phyloP scores from a whole-genome alignment of 2,797 vertebrate species.

The Podarcis lilfordi region DNA sequence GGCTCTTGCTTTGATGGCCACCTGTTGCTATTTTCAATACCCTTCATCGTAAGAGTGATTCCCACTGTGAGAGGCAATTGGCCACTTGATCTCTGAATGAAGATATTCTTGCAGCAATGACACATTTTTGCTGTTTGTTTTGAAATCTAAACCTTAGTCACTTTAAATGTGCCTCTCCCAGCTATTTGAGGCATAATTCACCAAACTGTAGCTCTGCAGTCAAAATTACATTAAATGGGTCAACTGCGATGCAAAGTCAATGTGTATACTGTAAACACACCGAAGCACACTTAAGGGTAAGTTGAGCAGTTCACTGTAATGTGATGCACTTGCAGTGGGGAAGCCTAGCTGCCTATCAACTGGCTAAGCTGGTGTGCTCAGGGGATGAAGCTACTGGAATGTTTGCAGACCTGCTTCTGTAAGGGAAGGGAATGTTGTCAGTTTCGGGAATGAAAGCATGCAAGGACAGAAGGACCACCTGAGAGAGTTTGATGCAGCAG shows the following conservation, averaged over 20 bases:
- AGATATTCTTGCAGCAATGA: not conserved
- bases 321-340: not conserved
- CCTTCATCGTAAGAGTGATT: not conserved
- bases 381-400: not conserved
- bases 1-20: not conserved
- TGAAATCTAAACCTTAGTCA: not conserved
- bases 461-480: not conserved
- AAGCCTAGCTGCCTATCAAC: not conserved
- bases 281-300: not conserved
- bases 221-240: not conserved
- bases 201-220: not conserved
- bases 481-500: not conserved
- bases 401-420: not conserved
- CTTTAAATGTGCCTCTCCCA: not conserved
- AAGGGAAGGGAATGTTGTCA: not conserved
- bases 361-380: too few species aligned
- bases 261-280: not conserved
- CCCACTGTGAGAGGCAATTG: not conserved
- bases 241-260: conserved; percentile 11
- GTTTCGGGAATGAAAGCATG: not conserved
- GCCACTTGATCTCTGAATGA: not conserved
- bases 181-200: not conserved
- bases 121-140: conserved; percentile 3
- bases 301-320: not conserved
- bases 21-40: not conserved